A percentile compares a stretch with the other conserved stretches of the same genome.
Evolutionary conservation across 2,113 vertebrate genomes (phyloP).

Genomic region (Malurus elegans): DNA sequence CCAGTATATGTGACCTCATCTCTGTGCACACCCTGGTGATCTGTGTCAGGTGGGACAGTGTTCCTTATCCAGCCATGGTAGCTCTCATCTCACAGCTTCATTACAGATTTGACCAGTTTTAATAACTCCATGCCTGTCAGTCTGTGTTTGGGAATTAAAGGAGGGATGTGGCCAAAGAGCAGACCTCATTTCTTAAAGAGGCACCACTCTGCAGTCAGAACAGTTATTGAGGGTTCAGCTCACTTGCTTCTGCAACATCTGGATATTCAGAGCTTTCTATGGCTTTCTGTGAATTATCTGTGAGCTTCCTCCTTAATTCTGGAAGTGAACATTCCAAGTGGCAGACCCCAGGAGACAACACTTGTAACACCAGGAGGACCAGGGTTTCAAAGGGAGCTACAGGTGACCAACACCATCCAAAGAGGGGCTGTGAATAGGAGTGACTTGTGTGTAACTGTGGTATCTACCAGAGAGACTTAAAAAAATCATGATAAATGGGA

Average conservation of each 20-base stretch:
- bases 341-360: neutral
- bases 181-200: neutral
- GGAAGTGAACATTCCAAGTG: neutral
- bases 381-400: neutral
- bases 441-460: neutral
- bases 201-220: neutral
- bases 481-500: neutral
- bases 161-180: neutral
- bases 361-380: accelerated
- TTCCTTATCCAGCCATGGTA: neutral
- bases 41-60: neutral
- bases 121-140: accelerated
- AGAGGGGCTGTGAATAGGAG: neutral
- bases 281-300: neutral
- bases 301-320: neutral
- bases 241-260: neutral
- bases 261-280: neutral
- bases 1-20: neutral
- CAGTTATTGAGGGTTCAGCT: neutral
- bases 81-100: neutral
- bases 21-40: neutral
- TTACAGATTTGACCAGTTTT: neutral
- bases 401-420: neutral
- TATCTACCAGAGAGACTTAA: neutral
- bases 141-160: neutral